These are phyloP conservation scores for Cantharis nigra DNA, from an alignment of 2,888 invertebrate species.

Conservation along the genomic window DNA sequence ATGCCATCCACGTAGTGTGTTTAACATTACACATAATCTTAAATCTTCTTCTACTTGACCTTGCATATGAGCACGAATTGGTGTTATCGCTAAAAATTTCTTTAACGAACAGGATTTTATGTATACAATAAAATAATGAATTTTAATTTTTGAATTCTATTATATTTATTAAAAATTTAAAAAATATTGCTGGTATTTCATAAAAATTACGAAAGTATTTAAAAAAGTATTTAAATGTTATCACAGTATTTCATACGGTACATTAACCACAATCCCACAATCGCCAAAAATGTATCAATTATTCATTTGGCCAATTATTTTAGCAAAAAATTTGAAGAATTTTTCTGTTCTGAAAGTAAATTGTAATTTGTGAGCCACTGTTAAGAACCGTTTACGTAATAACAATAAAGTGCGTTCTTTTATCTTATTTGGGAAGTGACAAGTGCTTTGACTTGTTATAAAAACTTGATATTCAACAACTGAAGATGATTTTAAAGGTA, in stretches of 20 bases:
- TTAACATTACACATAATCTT: background rate
- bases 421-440: slow-evolving; percentile 20
- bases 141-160: no score
- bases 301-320: background rate
- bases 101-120: background rate
- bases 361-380: background rate
- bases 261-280: background rate
- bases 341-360: background rate
- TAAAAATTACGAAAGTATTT: background rate
- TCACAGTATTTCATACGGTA: background rate
- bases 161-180: no score
- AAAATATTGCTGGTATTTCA: no score
- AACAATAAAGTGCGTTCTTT: slow-evolving; percentile 14
- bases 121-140: no score
- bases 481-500: slow-evolving; percentile 14
- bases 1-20: slow-evolving; percentile 48
- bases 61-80: slow-evolving; percentile 40
- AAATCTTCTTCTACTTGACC: slow-evolving; percentile 40
- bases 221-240: background rate
- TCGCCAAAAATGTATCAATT: background rate
- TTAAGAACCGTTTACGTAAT: background rate
- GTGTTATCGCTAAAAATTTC: background rate
- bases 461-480: slow-evolving; percentile 14
- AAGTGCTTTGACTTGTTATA: slow-evolving; percentile 5
- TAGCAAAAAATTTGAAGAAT: background rate